phyloP scores from a whole-genome alignment of 2,888 invertebrate species.

The Muscina levida region DNA sequence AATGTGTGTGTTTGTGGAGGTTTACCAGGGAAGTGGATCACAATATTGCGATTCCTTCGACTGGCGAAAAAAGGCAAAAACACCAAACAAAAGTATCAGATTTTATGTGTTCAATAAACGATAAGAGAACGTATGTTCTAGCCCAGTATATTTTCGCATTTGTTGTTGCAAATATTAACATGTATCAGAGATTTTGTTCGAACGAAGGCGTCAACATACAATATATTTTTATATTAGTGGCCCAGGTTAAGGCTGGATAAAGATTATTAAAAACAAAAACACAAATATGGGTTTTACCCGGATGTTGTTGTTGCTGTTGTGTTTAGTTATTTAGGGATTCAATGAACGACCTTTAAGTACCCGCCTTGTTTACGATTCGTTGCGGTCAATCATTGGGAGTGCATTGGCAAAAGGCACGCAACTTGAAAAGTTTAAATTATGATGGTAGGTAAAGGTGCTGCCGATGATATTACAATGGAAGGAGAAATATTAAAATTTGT shows the following conservation, averaged over 20 bases:
- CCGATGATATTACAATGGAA: too few relatives aligned
- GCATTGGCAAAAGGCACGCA: constrained; percentile 41
- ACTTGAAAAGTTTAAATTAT: too few relatives aligned
- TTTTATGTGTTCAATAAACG: constrained; percentile 53
- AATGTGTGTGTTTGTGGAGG: constrained; percentile 15
- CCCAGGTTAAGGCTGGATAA: not conserved
- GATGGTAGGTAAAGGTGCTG: too few relatives aligned
- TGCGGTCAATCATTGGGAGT: constrained; percentile 48
- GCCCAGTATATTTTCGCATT: constrained; percentile 8
- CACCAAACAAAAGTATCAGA: constrained; percentile 41
- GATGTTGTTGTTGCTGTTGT: constrained; percentile 28
- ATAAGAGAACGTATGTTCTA: constrained; percentile 31
- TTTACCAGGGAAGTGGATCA: constrained; percentile 4
- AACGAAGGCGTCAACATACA: constrained; percentile 59
- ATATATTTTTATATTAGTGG: constrained; percentile 44
- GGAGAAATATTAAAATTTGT: too few relatives aligned
- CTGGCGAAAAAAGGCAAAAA: constrained; percentile 22
- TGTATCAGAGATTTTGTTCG: constrained; percentile 24
- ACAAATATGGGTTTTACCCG: constrained; percentile 34
- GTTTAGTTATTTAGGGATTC: constrained; percentile 52
- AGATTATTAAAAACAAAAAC: constrained; percentile 41
- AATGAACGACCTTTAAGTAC: constrained; percentile 62
- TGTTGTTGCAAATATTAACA: constrained; percentile 44
- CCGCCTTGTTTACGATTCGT: constrained; percentile 58
- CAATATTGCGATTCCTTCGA: constrained; percentile 10